Conservation (phyloP, 2,888 invertebrate species). For the Urechis unicinctus region DNA sequence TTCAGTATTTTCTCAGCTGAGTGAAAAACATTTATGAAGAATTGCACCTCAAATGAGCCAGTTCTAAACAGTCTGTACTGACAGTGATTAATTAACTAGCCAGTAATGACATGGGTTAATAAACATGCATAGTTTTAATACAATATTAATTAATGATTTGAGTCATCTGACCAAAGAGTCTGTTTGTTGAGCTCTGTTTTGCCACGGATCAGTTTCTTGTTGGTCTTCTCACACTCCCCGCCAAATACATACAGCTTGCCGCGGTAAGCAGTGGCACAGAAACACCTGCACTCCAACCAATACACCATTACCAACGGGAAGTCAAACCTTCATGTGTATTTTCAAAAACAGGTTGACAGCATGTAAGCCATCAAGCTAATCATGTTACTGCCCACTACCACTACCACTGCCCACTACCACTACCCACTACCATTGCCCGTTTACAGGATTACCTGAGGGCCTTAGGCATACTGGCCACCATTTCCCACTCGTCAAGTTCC, state of each 20-base stretch:
- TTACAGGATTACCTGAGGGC: conserved; percentile 12
- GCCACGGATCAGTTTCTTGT: conserved; percentile 14
- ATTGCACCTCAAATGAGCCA: too few relatives aligned
- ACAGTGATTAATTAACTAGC: too few relatives aligned
- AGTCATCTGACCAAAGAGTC: conserved; percentile 15
- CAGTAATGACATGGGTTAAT: too few relatives aligned
- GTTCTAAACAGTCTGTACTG: too few relatives aligned
- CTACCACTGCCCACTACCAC: too few relatives aligned
- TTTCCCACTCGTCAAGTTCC: conserved; percentile 15
- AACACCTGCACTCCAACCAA: conserved; percentile 13
- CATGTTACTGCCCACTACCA: neutral
- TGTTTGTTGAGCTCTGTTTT: conserved; percentile 17
- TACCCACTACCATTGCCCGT: neutral
- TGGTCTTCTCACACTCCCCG: conserved; percentile 16
- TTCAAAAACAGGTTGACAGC: too few relatives aligned
- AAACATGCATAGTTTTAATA: neutral
- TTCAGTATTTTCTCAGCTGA: too few relatives aligned
- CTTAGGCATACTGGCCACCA: conserved; percentile 14
- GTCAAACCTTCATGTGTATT: too few relatives aligned
- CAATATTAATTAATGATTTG: too few relatives aligned
- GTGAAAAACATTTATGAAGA: too few relatives aligned
- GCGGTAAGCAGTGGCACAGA: conserved; percentile 27
- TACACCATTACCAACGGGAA: neutral
- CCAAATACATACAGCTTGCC: conserved; percentile 56
- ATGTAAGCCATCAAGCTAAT: too few relatives aligned